Evolutionary conservation across 1,140 invertebrate species (phyloP).

Genomic region (Leucophenga varia): DNA sequence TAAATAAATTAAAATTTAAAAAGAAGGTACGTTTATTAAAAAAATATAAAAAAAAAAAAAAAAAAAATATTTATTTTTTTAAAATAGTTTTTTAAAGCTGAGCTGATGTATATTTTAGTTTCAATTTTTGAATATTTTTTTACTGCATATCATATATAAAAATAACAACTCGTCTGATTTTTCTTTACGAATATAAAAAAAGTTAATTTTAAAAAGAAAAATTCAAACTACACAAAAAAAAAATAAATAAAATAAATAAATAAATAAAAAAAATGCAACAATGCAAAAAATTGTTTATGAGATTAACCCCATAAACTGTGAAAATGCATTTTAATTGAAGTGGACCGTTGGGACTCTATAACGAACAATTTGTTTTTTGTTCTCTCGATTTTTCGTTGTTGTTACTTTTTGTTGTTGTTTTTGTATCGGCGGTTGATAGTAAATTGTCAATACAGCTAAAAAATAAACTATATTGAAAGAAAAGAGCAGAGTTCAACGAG

Average conservation of each 20-base stretch:
- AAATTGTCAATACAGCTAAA: constrained; percentile 41
- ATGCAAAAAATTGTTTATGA: constrained; percentile 52
- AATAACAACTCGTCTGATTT: no score
- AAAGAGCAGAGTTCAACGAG: constrained; percentile 16
- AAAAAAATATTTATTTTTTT: no score
- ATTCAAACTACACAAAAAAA: no score
- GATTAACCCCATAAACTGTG: constrained; percentile 51
- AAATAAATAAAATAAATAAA: constrained; percentile 2
- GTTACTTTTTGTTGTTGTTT: constrained; percentile 11
- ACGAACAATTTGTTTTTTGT: constrained; percentile 17
- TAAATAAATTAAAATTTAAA: no score
- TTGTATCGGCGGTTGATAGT: constrained; percentile 32
- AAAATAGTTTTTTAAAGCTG: no score
- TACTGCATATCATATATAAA: no score
- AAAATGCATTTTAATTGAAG: constrained; percentile 56
- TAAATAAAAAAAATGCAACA: constrained; percentile 34
- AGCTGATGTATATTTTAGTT: no score
- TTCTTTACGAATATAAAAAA: no score
- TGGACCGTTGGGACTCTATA: constrained; percentile 53
- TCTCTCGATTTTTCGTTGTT: constrained; percentile 7
- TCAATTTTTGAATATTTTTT: no score
- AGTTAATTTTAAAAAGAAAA: no score
- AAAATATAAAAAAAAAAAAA: no score
- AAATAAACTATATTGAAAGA: constrained; percentile 28
- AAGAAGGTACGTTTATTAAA: no score